Evolutionary conservation across 1,140 invertebrate species (phyloP).

Genomic region (Meloidogyne exigua): DNA sequence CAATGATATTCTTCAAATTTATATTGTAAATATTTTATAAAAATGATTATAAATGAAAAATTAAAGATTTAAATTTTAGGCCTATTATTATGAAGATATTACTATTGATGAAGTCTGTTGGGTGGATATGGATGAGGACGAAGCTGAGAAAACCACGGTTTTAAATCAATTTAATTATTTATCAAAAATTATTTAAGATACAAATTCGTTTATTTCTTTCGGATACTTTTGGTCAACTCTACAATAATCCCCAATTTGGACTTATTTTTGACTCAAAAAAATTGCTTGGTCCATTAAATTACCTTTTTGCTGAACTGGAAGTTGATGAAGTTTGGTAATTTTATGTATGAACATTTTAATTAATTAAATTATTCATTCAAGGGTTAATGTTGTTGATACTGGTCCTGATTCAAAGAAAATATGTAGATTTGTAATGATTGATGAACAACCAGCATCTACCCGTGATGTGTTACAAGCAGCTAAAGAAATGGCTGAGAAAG

Average conservation of each 20-base stretch:
- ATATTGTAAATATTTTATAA: constrained; percentile 19
- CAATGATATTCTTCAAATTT: constrained; percentile 21
- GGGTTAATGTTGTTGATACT: constrained; percentile 26
- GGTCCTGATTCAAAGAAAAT: constrained; percentile 14
- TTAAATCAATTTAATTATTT: neutral
- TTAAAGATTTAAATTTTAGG: neutral
- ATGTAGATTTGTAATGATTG: constrained; percentile 13
- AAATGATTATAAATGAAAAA: neutral
- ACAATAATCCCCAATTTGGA: neutral
- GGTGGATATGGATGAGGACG: constrained; percentile 15
- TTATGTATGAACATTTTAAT: neutral
- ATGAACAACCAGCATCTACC: constrained; percentile 4
- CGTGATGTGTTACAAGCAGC: constrained; percentile 9
- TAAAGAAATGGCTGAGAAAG: constrained; percentile 15
- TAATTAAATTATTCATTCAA: neutral
- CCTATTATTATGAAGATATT: neutral
- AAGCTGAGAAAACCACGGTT: neutral
- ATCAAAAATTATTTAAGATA: neutral
- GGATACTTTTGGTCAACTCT: neutral
- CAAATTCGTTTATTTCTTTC: neutral
- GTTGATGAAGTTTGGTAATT: constrained; percentile 10
- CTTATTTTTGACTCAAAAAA: neutral
- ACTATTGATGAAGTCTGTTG: neutral
- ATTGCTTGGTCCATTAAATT: neutral
- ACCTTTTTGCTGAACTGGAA: neutral